Evolutionary conservation across 2,888 invertebrate species (phyloP).

Genomic region (Isotomurus palustris): DNA sequence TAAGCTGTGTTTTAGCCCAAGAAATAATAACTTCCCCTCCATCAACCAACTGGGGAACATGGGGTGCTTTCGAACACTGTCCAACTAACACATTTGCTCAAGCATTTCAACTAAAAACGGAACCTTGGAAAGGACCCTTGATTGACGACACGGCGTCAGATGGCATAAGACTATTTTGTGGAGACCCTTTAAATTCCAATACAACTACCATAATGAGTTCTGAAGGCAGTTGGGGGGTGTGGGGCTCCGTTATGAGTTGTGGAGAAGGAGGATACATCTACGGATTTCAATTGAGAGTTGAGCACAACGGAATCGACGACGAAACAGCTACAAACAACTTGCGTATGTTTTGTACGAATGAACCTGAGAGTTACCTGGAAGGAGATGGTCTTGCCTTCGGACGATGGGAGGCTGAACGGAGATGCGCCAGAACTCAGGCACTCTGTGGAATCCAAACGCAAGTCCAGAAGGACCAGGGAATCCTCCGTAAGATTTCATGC

Average conservation of each 20-base stretch:
- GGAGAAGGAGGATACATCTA: slow-evolving; percentile 12
- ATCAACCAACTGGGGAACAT: slow-evolving; percentile 23
- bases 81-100: slow-evolving; percentile 10
- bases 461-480: slow-evolving; percentile 24
- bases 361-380: slow-evolving; percentile 17
- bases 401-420: slow-evolving; percentile 8
- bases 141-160: slow-evolving; percentile 20
- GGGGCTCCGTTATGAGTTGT: slow-evolving; percentile 22
- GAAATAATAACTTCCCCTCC: slow-evolving; percentile 15
- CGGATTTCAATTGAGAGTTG: slow-evolving; percentile 19
- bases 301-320: slow-evolving; percentile 9
- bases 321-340: slow-evolving; percentile 25
- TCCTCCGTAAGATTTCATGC: slow-evolving; percentile 13
- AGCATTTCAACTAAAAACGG: slow-evolving; percentile 21
- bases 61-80: slow-evolving; percentile 18
- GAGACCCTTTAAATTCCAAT: slow-evolving; percentile 3
- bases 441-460: slow-evolving; percentile 35
- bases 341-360: slow-evolving; percentile 10
- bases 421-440: slow-evolving; percentile 19
- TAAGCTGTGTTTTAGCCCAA: neutral
- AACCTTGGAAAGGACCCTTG: slow-evolving; percentile 3
- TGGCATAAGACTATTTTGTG: slow-evolving; percentile 19
- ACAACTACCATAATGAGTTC: slow-evolving; percentile 5
- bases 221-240: slow-evolving; percentile 12
- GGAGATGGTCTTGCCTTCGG: slow-evolving; percentile 29